These are phyloP conservation scores for Chlorops oryzae DNA, from an alignment of 1,140 invertebrate genomes.

Conservation along the genomic window DNA sequence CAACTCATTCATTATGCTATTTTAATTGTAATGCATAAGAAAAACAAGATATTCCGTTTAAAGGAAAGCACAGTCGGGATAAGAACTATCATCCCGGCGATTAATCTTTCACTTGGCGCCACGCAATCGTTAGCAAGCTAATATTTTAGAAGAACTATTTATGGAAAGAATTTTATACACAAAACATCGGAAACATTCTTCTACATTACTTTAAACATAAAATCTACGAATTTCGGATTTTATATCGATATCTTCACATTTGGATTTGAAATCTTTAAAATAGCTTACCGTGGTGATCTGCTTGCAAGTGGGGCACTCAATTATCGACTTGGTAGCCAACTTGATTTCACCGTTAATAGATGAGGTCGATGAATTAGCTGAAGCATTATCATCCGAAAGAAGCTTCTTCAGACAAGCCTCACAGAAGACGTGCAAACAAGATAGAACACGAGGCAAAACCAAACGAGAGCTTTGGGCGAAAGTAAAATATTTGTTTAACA, in stretches of 20 bases:
- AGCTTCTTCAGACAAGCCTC: constrained; percentile 79
- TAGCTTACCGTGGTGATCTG: constrained; percentile 68
- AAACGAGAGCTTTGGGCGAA: constrained; percentile 52
- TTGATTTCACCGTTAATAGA: constrained; percentile 31
- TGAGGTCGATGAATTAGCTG: constrained; percentile 43
- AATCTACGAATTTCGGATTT: neutral
- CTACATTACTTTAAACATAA: constrained; percentile 1
- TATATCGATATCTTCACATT: neutral
- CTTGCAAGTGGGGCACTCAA: constrained; percentile 70
- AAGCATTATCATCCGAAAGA: constrained; percentile 56
- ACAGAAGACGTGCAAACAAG: constrained; percentile 90
- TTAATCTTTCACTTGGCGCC: neutral
- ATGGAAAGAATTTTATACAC: neutral
- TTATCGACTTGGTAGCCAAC: constrained; percentile 13
- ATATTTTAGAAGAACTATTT: neutral
- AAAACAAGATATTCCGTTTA: neutral
- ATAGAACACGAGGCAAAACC: constrained; percentile 74
- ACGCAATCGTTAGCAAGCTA: neutral
- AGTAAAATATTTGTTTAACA: neutral
- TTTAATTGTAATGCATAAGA: too few relatives aligned
- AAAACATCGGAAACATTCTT: constrained; percentile 6
- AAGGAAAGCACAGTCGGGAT: neutral
- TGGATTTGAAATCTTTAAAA: neutral
- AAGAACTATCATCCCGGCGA: neutral
- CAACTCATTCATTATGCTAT: too few relatives aligned